Evolutionary conservation across 2,888 invertebrate species (phyloP).

Genomic region (Aromia moschata): DNA sequence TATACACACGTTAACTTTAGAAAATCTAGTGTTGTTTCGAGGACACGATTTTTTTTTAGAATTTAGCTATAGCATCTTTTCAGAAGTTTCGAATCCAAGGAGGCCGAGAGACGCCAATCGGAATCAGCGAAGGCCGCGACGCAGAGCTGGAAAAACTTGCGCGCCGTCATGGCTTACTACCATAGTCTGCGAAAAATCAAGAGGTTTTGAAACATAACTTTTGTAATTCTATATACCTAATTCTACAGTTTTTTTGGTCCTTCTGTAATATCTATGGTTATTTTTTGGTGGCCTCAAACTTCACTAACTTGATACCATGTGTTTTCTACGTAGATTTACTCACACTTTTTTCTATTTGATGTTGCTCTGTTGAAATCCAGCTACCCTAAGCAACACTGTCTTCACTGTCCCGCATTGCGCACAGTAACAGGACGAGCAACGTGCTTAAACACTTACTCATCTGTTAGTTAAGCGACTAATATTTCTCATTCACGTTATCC

Average conservation of each 20-base stretch:
- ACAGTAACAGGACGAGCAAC: too few species aligned
- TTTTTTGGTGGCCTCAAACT: conserved; percentile 37
- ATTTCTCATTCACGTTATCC: too few species aligned
- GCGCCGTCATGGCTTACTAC: conserved; percentile 90
- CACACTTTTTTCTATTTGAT: conserved; percentile 35
- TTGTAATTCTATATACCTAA: conserved; percentile 40
- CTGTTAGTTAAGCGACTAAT: too few species aligned
- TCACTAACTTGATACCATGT: conserved; percentile 29
- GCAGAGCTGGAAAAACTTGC: conserved; percentile 87
- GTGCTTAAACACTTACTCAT: too few species aligned
- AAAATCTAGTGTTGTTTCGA: not conserved
- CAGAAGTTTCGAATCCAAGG: conserved; percentile 48
- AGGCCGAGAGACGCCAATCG: conserved; percentile 45
- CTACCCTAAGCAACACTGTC: conserved; percentile 28
- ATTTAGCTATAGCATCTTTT: conserved; percentile 43
- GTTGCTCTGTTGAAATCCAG: conserved; percentile 29
- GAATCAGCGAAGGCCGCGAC: conserved; percentile 52
- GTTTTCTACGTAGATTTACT: conserved; percentile 34
- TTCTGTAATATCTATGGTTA: conserved; percentile 31
- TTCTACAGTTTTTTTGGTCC: conserved; percentile 37
- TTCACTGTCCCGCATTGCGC: not conserved
- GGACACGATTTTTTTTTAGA: conserved; percentile 23
- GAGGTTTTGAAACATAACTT: conserved; percentile 68
- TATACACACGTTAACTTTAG: not conserved
- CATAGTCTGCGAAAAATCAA: conserved; percentile 89